A percentile compares a stretch with the other conserved stretches of the same genome.
Conservation (phyloP, 2,113 vertebrate species). For the Cynoglossus semilaevis region DNA sequence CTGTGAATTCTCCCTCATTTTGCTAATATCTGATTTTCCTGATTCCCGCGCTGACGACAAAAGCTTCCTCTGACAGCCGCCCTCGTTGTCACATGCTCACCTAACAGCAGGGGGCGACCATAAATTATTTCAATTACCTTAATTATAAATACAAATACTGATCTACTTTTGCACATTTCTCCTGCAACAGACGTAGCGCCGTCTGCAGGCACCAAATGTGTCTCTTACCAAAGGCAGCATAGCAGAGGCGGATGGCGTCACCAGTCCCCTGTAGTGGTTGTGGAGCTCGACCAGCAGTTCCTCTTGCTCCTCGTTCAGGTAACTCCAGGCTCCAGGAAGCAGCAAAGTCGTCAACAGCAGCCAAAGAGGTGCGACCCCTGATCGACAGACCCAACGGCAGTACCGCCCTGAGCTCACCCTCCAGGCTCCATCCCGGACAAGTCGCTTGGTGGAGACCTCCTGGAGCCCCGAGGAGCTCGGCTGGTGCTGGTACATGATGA, state of each 20-base stretch:
- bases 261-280: constrained; percentile 62
- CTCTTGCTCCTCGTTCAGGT: constrained; percentile 56
- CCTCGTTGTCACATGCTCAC: too few relatives aligned
- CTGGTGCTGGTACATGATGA: constrained; percentile 41
- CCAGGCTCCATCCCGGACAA: constrained; percentile 8
- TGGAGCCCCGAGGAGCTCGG: constrained; percentile 20
- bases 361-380: constrained; percentile 17
- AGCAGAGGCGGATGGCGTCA: constrained; percentile 52
- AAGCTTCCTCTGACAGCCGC: too few relatives aligned
- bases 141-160: too few relatives aligned
- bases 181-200: neutral
- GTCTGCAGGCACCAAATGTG: neutral
- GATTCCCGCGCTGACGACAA: too few relatives aligned
- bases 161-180: too few relatives aligned
- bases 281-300: constrained; percentile 70
- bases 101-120: too few relatives aligned
- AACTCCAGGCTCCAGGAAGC: constrained; percentile 54
- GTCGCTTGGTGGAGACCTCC: constrained; percentile 11
- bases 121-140: too few relatives aligned
- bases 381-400: neutral
- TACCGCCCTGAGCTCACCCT: constrained; percentile 7
- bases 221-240: constrained; percentile 68
- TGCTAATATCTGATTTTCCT: too few relatives aligned
- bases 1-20: too few relatives aligned
- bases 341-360: constrained; percentile 40